A percentile compares a stretch with the other conserved stretches of the same genome.
Conservation (phyloP, 2,888 invertebrate species). For the Baccha elongata region DNA sequence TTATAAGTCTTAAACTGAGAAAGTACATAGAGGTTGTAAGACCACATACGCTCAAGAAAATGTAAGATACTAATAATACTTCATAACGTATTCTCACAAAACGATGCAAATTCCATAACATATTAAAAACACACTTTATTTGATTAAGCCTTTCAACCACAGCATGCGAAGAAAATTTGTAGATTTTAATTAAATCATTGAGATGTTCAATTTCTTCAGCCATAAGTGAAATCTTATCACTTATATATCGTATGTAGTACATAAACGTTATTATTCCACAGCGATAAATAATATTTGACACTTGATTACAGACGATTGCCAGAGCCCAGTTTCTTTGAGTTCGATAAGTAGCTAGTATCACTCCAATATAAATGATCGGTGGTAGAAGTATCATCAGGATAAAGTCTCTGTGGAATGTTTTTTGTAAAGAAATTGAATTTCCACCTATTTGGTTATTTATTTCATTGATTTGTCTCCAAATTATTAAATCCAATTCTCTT, state of each 20-base stretch:
- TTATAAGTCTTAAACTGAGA: constrained; percentile 36
- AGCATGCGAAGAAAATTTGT: not conserved
- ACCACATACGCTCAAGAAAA: constrained; percentile 54
- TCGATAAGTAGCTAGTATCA: constrained; percentile 42
- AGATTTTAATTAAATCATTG: not conserved
- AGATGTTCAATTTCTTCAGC: constrained; percentile 45
- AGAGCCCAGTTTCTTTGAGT: constrained; percentile 53
- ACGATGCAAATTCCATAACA: constrained; percentile 44
- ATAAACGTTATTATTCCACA: constrained; percentile 43
- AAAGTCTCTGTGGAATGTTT: constrained; percentile 38
- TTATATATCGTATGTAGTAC: constrained; percentile 52
- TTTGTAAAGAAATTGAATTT: constrained; percentile 3
- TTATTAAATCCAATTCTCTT: constrained; percentile 27
- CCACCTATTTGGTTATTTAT: not conserved
- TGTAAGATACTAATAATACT: constrained; percentile 35
- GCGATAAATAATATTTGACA: constrained; percentile 31
- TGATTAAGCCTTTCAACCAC: constrained; percentile 16
- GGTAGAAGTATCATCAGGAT: constrained; percentile 26
- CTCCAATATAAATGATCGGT: not conserved
- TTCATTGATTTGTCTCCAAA: constrained; percentile 40
- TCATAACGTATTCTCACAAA: constrained; percentile 40
- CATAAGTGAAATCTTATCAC: constrained; percentile 32
- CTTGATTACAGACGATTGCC: not conserved
- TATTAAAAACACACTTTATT: constrained; percentile 30
- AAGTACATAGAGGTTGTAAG: constrained; percentile 50